Evolutionary conservation across 2,888 invertebrate genomes (phyloP), one percentile per base, ranked within the genome.

Genomic region (Drosophila eohydei): DNA sequence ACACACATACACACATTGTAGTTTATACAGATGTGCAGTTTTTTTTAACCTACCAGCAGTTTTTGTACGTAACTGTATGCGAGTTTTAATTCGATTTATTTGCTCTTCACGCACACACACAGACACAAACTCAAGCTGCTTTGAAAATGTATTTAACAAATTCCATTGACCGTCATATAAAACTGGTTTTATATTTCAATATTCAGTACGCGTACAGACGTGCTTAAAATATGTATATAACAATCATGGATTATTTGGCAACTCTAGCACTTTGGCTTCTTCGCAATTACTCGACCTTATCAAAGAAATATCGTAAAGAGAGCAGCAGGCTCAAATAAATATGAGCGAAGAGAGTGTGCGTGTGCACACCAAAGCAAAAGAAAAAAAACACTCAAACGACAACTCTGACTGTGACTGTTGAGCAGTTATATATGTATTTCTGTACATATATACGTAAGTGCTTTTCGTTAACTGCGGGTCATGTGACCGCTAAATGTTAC

Each of bases 161-260:
- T 50, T 71, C 64, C 67, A 71, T 72, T 86, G 86, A 78, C 84
- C 80, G 78, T 71, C 88, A 88, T 80, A 68, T 59, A 60, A 86
- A 84, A 84, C 84, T 78, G 81, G 84, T 84, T 84, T 84, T 80
- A 74, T 72, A 85, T 85, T 74, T 83, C 72, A 80, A 85, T 82
- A 79, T 78, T 70, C 74, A 70, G 32, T 63, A 66, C 77, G 70
- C 79, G 70, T 77, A 66, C 32, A 65, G 38, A 32, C 9, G 68
- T 3, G 7, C 34, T 8, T 28, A 11, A 50, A n/a, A 28, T n/a
- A 62, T n/a, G 41, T 30, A 36, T 43, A 55, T 40, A 40, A 41
- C 54, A 51, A 55, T 64, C 40, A 30, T 46, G 36, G 16, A 61
- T 40, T 51, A 70, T 77, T 77, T 70, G 79, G 79, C 79, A 78